Percentiles rank a stretch among this genome's conserved stretches.
Conservation (phyloP, 2,888 invertebrate genomes). For the Drosophila falleni region DNA sequence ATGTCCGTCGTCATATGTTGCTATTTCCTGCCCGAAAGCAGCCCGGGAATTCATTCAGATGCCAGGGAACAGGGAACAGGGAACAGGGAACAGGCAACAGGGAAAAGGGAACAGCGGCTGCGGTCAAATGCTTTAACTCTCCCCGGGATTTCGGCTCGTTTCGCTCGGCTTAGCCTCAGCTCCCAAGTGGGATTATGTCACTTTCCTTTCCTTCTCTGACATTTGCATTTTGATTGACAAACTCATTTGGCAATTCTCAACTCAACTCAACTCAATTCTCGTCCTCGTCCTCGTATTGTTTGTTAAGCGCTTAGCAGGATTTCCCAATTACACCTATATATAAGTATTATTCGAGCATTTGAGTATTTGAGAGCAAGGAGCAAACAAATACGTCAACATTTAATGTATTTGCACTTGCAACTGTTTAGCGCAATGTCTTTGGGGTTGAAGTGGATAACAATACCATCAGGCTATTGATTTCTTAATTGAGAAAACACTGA, state of each 20-base stretch:
- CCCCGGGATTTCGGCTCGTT: conserved; percentile 78
- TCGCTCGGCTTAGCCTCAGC: conserved; percentile 70
- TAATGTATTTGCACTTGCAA: conserved; percentile 51
- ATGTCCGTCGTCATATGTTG: conserved; percentile 66
- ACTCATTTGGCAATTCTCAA: conserved; percentile 69
- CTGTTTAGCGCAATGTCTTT: conserved; percentile 38
- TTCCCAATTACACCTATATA: conserved; percentile 66
- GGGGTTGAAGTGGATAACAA: conserved; percentile 1
- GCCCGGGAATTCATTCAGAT: conserved; percentile 69
- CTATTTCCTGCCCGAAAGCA: conserved; percentile 54
- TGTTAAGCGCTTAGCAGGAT: conserved; percentile 67
- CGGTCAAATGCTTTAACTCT: conserved; percentile 83
- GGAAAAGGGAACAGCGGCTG: conserved; percentile 51
- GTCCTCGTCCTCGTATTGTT: conserved; percentile 58
- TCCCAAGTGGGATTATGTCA: conserved; percentile 85
- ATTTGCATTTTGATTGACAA: conserved; percentile 84
- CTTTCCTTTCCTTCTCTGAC: conserved; percentile 77
- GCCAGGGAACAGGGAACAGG: conserved; percentile 20
- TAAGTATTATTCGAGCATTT: conserved; percentile 3
- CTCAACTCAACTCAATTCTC: conserved; percentile 1
- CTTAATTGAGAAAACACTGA: conserved; percentile 10
- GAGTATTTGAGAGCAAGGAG: conserved; percentile 23
- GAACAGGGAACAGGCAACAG: not conserved
- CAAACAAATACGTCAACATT: conserved; percentile 35
- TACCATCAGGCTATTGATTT: conserved; percentile 15